phyloP scores from a whole-genome alignment of 2,113 vertebrate species.

The Clinocottus analis region DNA sequence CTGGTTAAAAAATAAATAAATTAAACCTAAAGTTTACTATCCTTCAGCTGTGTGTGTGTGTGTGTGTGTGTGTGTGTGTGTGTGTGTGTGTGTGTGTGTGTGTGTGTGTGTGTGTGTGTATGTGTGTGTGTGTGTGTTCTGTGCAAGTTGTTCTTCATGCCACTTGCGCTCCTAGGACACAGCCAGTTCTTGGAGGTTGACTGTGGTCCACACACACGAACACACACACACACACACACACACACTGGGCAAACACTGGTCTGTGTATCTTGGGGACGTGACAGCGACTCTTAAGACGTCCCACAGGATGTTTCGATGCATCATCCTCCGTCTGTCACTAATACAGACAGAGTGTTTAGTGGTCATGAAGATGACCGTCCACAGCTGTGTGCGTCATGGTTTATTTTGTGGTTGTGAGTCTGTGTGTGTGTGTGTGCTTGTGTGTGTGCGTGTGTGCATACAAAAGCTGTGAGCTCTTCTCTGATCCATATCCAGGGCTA shows the following conservation, averaged over 20 bases:
- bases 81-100: constrained; percentile 26
- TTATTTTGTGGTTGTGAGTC: constrained; percentile 49
- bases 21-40: no score
- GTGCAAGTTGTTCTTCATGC: constrained; percentile 69
- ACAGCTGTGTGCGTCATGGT: constrained; percentile 58
- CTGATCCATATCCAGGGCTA: constrained; percentile 57
- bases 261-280: constrained; percentile 61
- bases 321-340: constrained; percentile 39
- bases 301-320: constrained; percentile 63
- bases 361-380: constrained; percentile 46
- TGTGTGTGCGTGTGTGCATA: no score
- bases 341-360: constrained; percentile 53
- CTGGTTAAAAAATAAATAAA: no score
- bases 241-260: constrained; percentile 42
- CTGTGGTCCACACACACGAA: constrained; percentile 46
- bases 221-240: constrained; percentile 30
- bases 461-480: constrained; percentile 26
- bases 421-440: constrained; percentile 6
- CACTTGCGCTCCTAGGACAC: constrained; percentile 62
- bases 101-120: constrained; percentile 13
- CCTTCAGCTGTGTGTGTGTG: no score
- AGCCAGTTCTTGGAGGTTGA: constrained; percentile 53
- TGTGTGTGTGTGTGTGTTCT: constrained; percentile 24
- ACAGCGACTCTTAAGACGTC: constrained; percentile 44
- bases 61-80: no score